These are phyloP conservation scores for Gasteruption jaculator DNA, from an alignment of 2,888 invertebrate species.

Conservation along the genomic window DNA sequence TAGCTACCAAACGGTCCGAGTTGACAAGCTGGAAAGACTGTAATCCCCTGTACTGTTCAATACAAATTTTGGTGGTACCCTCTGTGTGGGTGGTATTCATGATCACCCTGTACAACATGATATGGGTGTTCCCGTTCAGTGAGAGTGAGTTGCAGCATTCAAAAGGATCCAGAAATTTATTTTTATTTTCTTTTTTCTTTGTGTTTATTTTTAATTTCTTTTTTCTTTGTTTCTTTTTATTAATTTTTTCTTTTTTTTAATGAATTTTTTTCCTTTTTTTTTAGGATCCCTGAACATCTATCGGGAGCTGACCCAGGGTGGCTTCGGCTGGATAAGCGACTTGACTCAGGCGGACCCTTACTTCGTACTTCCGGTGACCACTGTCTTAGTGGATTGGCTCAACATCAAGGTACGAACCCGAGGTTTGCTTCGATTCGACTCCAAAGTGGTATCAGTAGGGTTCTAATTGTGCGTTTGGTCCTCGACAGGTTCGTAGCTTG, in stretches of 20 bases:
- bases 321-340: constrained; percentile 80
- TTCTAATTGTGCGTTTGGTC: constrained; percentile 6
- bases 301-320: constrained; percentile 67
- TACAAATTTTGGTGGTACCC: constrained; percentile 75
- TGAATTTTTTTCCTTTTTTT: constrained; percentile 9
- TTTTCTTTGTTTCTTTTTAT: constrained; percentile 3
- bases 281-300: constrained; percentile 58
- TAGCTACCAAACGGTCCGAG: constrained; percentile 68
- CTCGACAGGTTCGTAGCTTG: constrained; percentile 54
- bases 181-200: too few species aligned
- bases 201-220: constrained; percentile 11
- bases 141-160: constrained; percentile 47
- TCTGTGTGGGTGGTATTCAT: constrained; percentile 86
- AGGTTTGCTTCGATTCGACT: background rate
- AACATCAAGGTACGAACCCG: constrained; percentile 67
- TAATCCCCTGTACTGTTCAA: constrained; percentile 77
- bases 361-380: constrained; percentile 67
- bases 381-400: constrained; percentile 69
- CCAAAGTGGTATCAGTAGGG: constrained; percentile 1
- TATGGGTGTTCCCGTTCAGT: constrained; percentile 63
- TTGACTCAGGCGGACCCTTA: constrained; percentile 70
- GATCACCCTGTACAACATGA: constrained; percentile 76
- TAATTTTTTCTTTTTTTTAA: constrained; percentile 1
- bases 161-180: constrained; percentile 1
- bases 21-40: constrained; percentile 81